Base-by-base conservation (phyloP, 2,888 invertebrate genomes). In the Mycogona germanica region DNA sequence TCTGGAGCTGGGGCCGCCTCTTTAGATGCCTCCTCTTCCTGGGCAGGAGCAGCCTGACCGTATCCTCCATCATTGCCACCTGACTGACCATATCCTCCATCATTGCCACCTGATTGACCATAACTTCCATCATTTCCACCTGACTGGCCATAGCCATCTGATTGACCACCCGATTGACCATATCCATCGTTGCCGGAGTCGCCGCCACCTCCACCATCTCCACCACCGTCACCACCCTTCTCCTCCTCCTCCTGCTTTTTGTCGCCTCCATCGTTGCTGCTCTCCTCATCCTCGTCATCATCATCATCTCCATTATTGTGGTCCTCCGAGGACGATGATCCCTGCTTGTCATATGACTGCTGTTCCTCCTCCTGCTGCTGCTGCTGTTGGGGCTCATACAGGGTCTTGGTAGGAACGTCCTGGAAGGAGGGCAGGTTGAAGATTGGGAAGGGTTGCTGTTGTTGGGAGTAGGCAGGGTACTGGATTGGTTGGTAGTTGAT, bases 351-450 rank as follows among this genome's bases (percentile, higher is more conserved):
- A 42, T 23, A 42, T 5, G 44, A 25, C 17, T n/a, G n/a, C n/a
- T 23, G 44, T 25, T 44, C 26, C 25, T 44, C 26, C 12, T 28
- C 44, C 44, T 44, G 14, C 9, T 41, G 41, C 19, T 41, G 41
- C 12, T 41, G 9, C 21, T 41, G 41, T 19, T 41, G 41, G n/a
- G n/a, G n/a, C n/a, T n/a, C n/a, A n/a, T n/a, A 9, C 25, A 25
- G 44, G 12, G 14, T 21, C 17, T n/a, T 21, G 2, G 29, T 42
- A 42, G 1, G 42, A 42, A 26, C 26, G 44, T 5, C 5, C 17
- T 44, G 44, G 44, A 9, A 44, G 26, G 25, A n/a, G 25, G n/a
- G 29, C 44, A 4, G 44, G 44, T 28, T 44, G 44, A 26, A 44
- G 44, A 44, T 9, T 28, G 26, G 7, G 44, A 44, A 17, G 44